Percentiles rank a stretch among this genome's conserved stretches.
phyloP scores from a whole-genome alignment of 2,113 vertebrate genomes.

The Melanocharis versteri region DNA sequence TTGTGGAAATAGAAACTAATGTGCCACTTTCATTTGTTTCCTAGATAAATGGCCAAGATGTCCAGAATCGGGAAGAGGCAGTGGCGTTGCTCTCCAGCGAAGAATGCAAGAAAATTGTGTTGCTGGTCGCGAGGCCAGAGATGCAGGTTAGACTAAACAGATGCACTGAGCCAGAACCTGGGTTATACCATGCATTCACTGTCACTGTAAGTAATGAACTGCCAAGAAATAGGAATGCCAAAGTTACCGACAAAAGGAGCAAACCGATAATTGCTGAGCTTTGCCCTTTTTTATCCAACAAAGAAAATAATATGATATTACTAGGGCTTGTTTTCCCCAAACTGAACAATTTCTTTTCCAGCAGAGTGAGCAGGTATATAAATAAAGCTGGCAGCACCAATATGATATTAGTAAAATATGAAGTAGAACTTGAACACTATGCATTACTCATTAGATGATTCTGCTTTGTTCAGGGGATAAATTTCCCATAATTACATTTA shows the following conservation, averaged over 20 bases:
- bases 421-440: background rate
- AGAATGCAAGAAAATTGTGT: conserved; percentile 84
- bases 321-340: background rate
- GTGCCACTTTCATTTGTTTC: conserved; percentile 75
- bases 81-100: conserved; percentile 89
- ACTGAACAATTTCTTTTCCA: background rate
- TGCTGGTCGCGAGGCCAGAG: conserved; percentile 91
- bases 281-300: background rate
- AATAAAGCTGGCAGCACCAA: background rate
- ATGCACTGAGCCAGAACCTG: background rate
- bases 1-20: conserved; percentile 77
- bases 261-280: background rate
- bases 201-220: background rate
- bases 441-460: background rate
- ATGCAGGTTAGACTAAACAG: conserved; percentile 81
- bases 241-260: background rate
- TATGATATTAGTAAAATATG: background rate
- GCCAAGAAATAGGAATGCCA: background rate
- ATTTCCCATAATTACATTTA: background rate
- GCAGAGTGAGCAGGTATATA: background rate
- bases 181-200: background rate
- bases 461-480: background rate
- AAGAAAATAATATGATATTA: background rate
- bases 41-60: conserved; percentile 95
- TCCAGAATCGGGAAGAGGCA: conserved; percentile 90